Percentiles rank a stretch among this genome's conserved stretches.
These are phyloP conservation scores for Nesoenas mayeri DNA, from an alignment of 2,113 vertebrate species.

Conservation along the genomic window DNA sequence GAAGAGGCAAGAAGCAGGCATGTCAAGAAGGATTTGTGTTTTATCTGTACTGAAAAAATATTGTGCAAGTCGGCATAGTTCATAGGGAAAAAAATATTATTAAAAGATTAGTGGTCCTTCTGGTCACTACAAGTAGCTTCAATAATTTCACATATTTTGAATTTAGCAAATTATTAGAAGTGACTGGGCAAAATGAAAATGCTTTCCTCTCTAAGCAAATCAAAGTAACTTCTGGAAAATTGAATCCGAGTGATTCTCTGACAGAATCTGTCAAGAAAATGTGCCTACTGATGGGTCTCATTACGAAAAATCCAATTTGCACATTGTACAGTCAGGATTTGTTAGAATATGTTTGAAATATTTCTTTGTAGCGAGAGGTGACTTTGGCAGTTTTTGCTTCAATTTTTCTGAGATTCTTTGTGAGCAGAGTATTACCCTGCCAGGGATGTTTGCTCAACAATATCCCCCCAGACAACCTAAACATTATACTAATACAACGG, in stretches of 20 bases:
- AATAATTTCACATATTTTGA: neutral
- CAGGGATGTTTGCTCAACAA: neutral
- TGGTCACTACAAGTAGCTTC: neutral
- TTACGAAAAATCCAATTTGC: constrained; percentile 36
- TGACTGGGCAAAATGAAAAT: constrained; percentile 15
- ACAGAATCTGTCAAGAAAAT: constrained; percentile 9
- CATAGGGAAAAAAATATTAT: neutral
- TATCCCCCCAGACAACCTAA: neutral
- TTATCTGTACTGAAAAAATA: neutral
- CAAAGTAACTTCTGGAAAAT: constrained; percentile 12
- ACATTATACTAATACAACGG: neutral
- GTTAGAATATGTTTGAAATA: constrained; percentile 8
- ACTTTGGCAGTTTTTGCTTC: neutral
- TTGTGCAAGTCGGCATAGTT: neutral
- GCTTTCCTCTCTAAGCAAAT: constrained; percentile 19
- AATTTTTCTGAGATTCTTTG: neutral
- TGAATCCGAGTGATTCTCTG: neutral
- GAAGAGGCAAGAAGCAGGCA: neutral
- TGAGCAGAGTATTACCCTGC: neutral
- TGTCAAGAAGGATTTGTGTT: neutral
- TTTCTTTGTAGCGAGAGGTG: neutral
- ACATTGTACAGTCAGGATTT: constrained; percentile 16
- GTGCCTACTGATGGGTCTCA: neutral
- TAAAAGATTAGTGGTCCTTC: neutral
- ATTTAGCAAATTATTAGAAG: neutral